Base-by-base conservation (phyloP, 92 coral and sea anemone genomes). In the Palythoa caribaeorum region DNA sequence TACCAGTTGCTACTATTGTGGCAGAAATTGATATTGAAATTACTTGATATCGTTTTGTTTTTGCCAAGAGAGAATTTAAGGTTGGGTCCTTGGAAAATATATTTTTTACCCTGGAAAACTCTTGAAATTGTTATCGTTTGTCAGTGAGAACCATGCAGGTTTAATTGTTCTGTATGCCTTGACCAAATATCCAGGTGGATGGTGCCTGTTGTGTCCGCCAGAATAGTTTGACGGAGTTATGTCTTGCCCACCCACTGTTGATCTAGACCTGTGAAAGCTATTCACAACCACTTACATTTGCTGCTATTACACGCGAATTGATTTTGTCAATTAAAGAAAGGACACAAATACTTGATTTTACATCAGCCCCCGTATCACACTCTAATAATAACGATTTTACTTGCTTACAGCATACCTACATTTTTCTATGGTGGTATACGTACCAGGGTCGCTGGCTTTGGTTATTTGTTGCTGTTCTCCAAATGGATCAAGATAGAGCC, bases 111-210 rank as follows among this genome's bases (percentile, higher is more conserved):
- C 28, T 28, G 28, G 28, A 28, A 28, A 28, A 28, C 28, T 28
- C 28, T 0, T 28, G 28, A 28, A 28, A 28, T 28, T 28, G 28
- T 28, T 0, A 28, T 28, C 28, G 28, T 28, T 28, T 28, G 28
- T 28, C 28, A 28, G 28, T 28, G 28, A 28, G 28, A 28, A 28
- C 28, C 28, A 28, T 28, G 28, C 28, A 28, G 28, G 28, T 28
- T 28, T 28, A 28, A 28, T 59, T 86, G 83, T 55, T 52, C 52
- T 55, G 76, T 54, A 20, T 76, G 55, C 59, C 52, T 79, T 17
- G 53, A 12, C 89, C 89, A 76, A 54, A 75, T 12, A 80, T 86
- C 89, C 13, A 86, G 81, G 52, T 71, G 75, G 47, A 75, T 40
- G 79, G 47, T 73, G 37, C 83, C 78, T 15, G 78, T 73, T 38